A percentile compares a stretch with the other conserved stretches of the same genome.
Conservation (phyloP, 2,797 vertebrate genomes). For the Ctenopoma multispine region DNA sequence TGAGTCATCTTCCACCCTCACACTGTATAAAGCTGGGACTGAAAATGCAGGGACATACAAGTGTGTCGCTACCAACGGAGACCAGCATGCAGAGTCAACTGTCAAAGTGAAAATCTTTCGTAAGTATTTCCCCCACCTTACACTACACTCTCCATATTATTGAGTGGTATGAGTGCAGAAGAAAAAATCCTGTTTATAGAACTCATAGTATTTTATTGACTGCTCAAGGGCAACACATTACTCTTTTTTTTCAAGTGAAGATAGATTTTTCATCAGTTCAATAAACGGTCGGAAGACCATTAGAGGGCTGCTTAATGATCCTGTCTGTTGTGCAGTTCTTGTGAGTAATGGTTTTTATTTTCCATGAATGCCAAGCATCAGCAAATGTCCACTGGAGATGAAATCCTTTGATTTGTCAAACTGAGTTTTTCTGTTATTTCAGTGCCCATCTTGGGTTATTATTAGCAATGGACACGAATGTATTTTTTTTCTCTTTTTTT, state of each 20-base stretch:
- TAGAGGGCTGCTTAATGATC: constrained; percentile 81
- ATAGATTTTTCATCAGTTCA: constrained; percentile 82
- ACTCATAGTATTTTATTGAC: constrained; percentile 74
- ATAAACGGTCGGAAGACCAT: constrained; percentile 78
- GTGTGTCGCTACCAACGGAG: constrained; percentile 90
- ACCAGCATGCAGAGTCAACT: constrained; percentile 90
- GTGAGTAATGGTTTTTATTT: constrained; percentile 82
- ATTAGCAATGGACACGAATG: constrained; percentile 32
- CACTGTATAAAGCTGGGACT: constrained; percentile 92
- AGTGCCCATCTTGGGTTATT: constrained; percentile 16
- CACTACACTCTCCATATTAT: constrained; percentile 22
- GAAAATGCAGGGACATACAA: constrained; percentile 95
- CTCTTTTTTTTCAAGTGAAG: constrained; percentile 74
- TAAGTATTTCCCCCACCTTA: constrained; percentile 79
- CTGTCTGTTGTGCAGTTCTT: constrained; percentile 75
- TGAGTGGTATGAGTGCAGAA: constrained; percentile 28
- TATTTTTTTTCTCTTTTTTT: neutral
- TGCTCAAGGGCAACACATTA: constrained; percentile 77
- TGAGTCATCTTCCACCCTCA: constrained; percentile 94
- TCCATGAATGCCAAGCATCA: constrained; percentile 74
- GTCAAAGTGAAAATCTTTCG: constrained; percentile 98
- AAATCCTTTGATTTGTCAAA: constrained; percentile 58
- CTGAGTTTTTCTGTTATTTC: constrained; percentile 57
- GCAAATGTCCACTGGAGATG: constrained; percentile 69
- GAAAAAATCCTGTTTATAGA: constrained; percentile 59